Evolutionary conservation across 2,797 vertebrate genomes (phyloP).

Genomic region (Tapera naevia): DNA sequence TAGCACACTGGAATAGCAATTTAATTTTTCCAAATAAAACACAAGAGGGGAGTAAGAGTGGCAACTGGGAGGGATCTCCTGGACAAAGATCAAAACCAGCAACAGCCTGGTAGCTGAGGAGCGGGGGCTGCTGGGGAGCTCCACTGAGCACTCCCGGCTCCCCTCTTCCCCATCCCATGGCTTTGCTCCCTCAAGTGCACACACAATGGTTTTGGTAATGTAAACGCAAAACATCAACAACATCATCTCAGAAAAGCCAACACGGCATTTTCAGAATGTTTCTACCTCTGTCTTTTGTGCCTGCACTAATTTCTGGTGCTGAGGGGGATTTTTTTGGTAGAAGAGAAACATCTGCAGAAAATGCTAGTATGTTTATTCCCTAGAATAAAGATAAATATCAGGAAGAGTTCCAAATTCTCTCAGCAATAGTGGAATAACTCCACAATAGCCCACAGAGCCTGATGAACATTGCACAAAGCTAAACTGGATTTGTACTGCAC

Average conservation of each 20-base stretch:
- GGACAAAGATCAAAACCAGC: neutral
- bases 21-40: neutral
- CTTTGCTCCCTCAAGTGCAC: neutral
- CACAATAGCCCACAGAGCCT: neutral
- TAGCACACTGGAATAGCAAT: neutral
- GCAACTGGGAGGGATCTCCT: neutral
- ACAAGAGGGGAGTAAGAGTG: neutral
- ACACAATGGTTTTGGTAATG: accelerated
- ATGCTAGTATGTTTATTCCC: neutral
- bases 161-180: accelerated
- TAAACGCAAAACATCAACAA: neutral
- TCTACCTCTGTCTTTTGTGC: neutral
- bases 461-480: neutral
- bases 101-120: neutral
- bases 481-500: neutral
- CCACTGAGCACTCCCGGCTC: neutral
- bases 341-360: conserved; percentile 32
- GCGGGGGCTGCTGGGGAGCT: accelerated
- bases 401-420: conserved; percentile 22
- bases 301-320: neutral
- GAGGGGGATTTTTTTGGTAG: neutral
- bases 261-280: neutral
- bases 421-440: neutral
- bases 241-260: neutral
- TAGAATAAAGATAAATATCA: neutral